phyloP scores from a whole-genome alignment of 2,888 invertebrate genomes.

The Drosophila neonasuta region DNA sequence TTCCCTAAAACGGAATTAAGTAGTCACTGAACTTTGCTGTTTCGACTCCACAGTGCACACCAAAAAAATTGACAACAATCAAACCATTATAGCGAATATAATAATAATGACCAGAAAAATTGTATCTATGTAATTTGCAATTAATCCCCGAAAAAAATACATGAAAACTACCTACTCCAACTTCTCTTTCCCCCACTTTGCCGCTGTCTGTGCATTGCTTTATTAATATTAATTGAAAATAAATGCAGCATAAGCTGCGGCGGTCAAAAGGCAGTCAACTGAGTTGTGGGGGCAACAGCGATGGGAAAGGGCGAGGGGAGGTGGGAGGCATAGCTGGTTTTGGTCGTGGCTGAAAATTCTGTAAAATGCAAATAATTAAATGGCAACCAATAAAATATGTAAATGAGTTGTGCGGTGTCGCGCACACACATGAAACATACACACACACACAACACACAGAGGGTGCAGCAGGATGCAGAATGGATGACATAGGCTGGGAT shows the following conservation, averaged over 20 bases:
- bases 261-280: slow-evolving; percentile 48
- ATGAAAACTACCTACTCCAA: background rate
- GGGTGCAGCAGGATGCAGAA: slow-evolving; percentile 19
- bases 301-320: background rate
- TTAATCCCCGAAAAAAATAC: slow-evolving; percentile 55
- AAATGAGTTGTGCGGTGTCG: slow-evolving; percentile 74
- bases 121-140: slow-evolving; percentile 49
- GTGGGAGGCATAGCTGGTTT: background rate
- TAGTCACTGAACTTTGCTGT: too few species aligned
- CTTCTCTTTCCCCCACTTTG: background rate
- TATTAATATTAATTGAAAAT: slow-evolving; percentile 78
- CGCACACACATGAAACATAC: slow-evolving; percentile 17
- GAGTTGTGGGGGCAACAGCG: background rate
- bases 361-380: slow-evolving; percentile 80
- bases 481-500: slow-evolving; percentile 3
- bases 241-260: slow-evolving; percentile 73
- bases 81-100: slow-evolving; percentile 6
- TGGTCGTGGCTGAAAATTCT: slow-evolving; percentile 54
- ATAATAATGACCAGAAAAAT: slow-evolving; percentile 15
- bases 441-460: background rate
- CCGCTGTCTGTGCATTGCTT: slow-evolving; percentile 41
- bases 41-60: slow-evolving; percentile 2
- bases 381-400: slow-evolving; percentile 80
- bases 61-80: slow-evolving; percentile 3
- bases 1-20: too few species aligned